Evolutionary conservation across 2,888 invertebrate genomes (phyloP).

Genomic region (Yponomeuta evonymella): DNA sequence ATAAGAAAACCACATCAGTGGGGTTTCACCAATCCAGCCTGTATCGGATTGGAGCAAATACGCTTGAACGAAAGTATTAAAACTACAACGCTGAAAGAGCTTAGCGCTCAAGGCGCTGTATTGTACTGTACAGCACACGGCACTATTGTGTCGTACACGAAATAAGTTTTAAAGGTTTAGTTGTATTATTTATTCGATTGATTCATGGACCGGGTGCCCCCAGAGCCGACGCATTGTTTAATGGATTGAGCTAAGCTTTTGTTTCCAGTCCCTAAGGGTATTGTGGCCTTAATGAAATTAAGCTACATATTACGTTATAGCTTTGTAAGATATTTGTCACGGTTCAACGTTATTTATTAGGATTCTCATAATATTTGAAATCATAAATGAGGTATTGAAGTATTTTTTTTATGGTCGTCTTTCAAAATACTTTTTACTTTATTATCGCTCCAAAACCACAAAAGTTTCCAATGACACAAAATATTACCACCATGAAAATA

Average conservation of each 20-base stretch:
- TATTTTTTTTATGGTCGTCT: no score
- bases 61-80: no score
- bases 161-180: conserved; percentile 2
- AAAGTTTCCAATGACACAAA: no score
- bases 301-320: conserved; percentile 34
- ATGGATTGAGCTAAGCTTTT: conserved; percentile 33
- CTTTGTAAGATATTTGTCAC: conserved; percentile 25
- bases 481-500: no score
- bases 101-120: no score
- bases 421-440: no score
- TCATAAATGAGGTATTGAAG: not conserved
- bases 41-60: no score
- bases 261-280: conserved; percentile 38
- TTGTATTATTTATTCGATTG: not conserved
- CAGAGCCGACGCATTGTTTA: conserved; percentile 32
- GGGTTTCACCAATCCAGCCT: no score
- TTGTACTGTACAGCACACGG: not conserved
- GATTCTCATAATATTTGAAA: not conserved
- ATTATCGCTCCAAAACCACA: no score
- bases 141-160: not conserved
- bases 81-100: no score
- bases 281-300: conserved; percentile 41
- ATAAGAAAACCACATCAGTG: no score
- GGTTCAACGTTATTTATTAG: conserved; percentile 24
- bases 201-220: not conserved